Conservation (phyloP, 2,888 invertebrate genomes). For the Drosophila prolongata region DNA sequence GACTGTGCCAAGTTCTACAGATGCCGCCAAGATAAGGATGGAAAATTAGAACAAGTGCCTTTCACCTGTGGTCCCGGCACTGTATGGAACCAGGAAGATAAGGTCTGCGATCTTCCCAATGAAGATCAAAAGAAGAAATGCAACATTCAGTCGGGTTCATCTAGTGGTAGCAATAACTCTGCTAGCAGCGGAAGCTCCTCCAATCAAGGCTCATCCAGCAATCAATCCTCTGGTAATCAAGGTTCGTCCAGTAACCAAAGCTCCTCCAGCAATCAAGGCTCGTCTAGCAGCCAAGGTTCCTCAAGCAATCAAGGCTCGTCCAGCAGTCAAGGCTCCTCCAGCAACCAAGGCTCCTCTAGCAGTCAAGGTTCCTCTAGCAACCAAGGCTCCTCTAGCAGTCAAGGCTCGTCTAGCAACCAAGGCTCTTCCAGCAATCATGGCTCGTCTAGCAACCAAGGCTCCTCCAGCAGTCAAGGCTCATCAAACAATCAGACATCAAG, state of each 20-base stretch:
- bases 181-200: constrained; percentile 23
- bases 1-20: constrained; percentile 87
- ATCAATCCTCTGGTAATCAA: constrained; percentile 31
- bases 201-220: constrained; percentile 15
- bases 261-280: constrained; percentile 25
- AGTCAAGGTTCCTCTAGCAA: constrained; percentile 26
- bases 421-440: constrained; percentile 23
- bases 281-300: constrained; percentile 34
- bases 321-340: constrained; percentile 29
- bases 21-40: constrained; percentile 85
- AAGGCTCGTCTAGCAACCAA: constrained; percentile 25
- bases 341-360: constrained; percentile 34
- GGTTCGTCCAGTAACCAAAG: constrained; percentile 18
- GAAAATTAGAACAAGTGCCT: constrained; percentile 84
- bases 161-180: constrained; percentile 21
- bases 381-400: constrained; percentile 34
- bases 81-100: constrained; percentile 86
- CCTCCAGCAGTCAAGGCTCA: constrained; percentile 35
- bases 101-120: constrained; percentile 85
- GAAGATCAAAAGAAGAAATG: constrained; percentile 77
- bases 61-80: constrained; percentile 86
- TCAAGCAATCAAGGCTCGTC: constrained; percentile 34
- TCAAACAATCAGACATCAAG: constrained; percentile 7
- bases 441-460: constrained; percentile 33
- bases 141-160: constrained; percentile 48